Evolutionary conservation across 1,140 invertebrate genomes (phyloP).

Genomic region (Zaprionus inermis): DNA sequence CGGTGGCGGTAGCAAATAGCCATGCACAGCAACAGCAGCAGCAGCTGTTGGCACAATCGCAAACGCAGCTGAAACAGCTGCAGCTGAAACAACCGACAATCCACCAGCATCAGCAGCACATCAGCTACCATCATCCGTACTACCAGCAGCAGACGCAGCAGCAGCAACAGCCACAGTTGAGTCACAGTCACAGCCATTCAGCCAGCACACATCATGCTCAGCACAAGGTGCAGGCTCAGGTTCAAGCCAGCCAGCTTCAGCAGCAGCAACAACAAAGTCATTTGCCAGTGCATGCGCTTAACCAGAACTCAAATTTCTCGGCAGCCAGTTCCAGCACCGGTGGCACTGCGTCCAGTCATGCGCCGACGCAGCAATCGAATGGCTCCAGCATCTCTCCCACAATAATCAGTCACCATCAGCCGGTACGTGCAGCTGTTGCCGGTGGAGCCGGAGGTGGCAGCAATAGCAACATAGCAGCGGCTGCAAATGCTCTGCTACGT

Average conservation of each 20-base stretch:
- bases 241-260: slow-evolving; percentile 23
- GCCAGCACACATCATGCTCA: slow-evolving; percentile 26
- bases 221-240: slow-evolving; percentile 46
- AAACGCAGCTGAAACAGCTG: slow-evolving; percentile 76
- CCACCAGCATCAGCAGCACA: slow-evolving; percentile 78
- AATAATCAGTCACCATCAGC: slow-evolving; percentile 47
- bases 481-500: slow-evolving; percentile 68
- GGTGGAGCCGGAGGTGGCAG: slow-evolving; percentile 32
- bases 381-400: slow-evolving; percentile 78
- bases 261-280: slow-evolving; percentile 51
- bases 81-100: slow-evolving; percentile 80
- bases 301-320: slow-evolving; percentile 82
- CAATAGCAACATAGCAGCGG: slow-evolving; percentile 67
- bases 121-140: slow-evolving; percentile 78
- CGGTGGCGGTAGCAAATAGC: slow-evolving; percentile 38
- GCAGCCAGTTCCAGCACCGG: slow-evolving; percentile 80
- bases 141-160: slow-evolving; percentile 69
- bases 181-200: slow-evolving; percentile 38
- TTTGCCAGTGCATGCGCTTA: slow-evolving; percentile 75
- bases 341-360: slow-evolving; percentile 80
- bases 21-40: slow-evolving; percentile 57
- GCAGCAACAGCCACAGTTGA: slow-evolving; percentile 52
- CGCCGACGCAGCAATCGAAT: slow-evolving; percentile 79
- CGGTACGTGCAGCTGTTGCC: slow-evolving; percentile 13
- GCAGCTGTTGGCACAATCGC: slow-evolving; percentile 66